Evolutionary conservation across 2,797 vertebrate genomes (phyloP).

Genomic region (Hippoglossus hippoglossus): DNA sequence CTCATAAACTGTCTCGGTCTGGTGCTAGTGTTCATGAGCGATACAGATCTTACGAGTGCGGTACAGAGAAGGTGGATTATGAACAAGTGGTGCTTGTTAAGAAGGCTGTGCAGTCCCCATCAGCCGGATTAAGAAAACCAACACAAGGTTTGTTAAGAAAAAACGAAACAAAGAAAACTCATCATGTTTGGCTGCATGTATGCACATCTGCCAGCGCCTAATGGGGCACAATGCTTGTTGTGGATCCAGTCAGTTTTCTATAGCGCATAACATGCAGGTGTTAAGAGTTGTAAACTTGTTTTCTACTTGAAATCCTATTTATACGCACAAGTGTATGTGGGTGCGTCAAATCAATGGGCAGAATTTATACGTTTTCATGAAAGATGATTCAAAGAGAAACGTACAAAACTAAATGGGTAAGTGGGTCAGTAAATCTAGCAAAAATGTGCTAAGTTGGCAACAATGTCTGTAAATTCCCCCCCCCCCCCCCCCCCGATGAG

Average conservation of each 20-base stretch:
- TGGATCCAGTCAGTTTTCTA: background rate
- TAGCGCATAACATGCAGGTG: background rate
- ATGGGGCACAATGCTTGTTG: background rate
- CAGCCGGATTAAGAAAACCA: conserved; percentile 9
- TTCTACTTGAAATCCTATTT: conserved; percentile 5
- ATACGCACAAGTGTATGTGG: background rate
- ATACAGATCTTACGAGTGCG: conserved; percentile 21
- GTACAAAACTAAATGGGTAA: background rate
- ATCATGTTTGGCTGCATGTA: conserved; percentile 9
- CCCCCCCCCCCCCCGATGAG: background rate
- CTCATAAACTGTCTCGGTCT: conserved; percentile 47
- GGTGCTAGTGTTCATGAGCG: conserved; percentile 35
- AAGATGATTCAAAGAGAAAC: conserved; percentile 1
- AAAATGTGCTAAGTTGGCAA: background rate
- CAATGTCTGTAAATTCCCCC: background rate
- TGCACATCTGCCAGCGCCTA: background rate
- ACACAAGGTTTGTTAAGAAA: background rate
- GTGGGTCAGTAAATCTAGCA: background rate
- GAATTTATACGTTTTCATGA: background rate
- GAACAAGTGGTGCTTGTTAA: conserved; percentile 24
- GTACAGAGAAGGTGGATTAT: too few species aligned
- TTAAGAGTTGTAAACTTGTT: background rate
- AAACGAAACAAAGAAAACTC: conserved; percentile 1
- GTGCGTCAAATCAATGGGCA: background rate
- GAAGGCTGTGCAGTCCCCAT: conserved; percentile 1